Conservation (phyloP, 2,888 invertebrate species). For the Lasioglossum pauxillum region DNA sequence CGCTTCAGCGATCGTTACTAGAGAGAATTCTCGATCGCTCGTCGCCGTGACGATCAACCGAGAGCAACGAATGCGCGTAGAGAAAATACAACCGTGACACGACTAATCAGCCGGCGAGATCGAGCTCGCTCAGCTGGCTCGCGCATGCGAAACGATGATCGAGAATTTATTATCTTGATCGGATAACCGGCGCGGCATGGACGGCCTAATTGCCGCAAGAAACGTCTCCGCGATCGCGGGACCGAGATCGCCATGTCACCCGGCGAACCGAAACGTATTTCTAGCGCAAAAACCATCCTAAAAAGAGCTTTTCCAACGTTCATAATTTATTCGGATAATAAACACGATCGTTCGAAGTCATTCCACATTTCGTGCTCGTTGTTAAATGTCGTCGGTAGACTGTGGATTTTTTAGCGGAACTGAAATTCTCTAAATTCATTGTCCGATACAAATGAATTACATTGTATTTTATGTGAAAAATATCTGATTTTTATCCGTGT, state of each 20-base stretch:
- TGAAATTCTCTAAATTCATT: too few relatives aligned
- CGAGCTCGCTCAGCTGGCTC: slow-evolving; percentile 7
- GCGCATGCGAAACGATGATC: slow-evolving; percentile 18
- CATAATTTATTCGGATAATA: not conserved
- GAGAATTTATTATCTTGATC: slow-evolving; percentile 31
- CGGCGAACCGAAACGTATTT: not conserved
- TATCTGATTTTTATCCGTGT: too few relatives aligned
- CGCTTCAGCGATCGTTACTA: slow-evolving; percentile 1
- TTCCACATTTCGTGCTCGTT: too few relatives aligned
- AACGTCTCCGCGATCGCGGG: slow-evolving; percentile 16
- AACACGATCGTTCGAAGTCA: not conserved
- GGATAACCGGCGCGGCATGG: slow-evolving; percentile 14
- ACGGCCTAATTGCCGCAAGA: slow-evolving; percentile 25
- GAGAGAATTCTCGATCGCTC: slow-evolving; percentile 11
- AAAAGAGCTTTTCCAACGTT: not conserved
- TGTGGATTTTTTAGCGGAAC: too few relatives aligned
- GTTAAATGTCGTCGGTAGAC: too few relatives aligned
- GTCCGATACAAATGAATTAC: too few relatives aligned
- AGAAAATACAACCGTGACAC: slow-evolving; percentile 20
- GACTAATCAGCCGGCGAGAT: slow-evolving; percentile 20
- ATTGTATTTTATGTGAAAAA: too few relatives aligned
- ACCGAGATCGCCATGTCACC: not conserved
- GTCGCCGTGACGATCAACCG: not conserved
- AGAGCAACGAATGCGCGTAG: not conserved
- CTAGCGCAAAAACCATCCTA: not conserved